phyloP scores from a whole-genome alignment of 2,113 vertebrate species.

The Dermatemys mawii region DNA sequence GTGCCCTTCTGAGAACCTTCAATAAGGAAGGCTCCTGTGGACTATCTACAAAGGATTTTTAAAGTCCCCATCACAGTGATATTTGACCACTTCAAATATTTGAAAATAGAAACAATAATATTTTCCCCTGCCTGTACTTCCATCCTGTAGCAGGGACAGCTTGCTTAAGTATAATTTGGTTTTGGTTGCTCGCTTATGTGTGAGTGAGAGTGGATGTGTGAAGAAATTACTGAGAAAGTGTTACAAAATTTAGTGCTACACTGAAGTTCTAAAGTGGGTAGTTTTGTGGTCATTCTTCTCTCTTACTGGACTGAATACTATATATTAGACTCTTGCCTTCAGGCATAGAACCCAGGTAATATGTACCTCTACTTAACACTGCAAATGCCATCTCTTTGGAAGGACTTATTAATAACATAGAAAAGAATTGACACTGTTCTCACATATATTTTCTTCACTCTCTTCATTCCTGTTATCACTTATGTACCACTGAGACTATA shows the following conservation, averaged over 20 bases:
- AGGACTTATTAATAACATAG: slow-evolving; percentile 3
- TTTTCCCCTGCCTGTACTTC: neutral
- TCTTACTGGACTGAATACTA: slow-evolving; percentile 8
- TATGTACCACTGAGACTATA: neutral
- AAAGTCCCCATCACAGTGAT: neutral
- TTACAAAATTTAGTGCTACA: neutral
- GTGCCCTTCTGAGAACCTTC: neutral
- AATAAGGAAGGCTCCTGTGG: neutral
- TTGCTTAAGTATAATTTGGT: neutral
- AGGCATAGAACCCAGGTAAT: slow-evolving; percentile 24
- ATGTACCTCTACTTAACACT: slow-evolving; percentile 46
- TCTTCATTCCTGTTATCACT: neutral
- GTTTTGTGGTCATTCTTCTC: slow-evolving; percentile 18
- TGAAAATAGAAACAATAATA: neutral
- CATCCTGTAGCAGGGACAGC: neutral
- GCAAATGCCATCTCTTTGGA: slow-evolving; percentile 39
- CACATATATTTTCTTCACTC: neutral
- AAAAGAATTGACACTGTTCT: slow-evolving; percentile 13
- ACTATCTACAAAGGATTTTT: neutral
- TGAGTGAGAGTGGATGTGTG: neutral
- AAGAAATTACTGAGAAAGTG: neutral
- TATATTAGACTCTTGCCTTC: slow-evolving; percentile 44
- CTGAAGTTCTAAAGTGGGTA: slow-evolving; percentile 1
- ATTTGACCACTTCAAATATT: neutral
- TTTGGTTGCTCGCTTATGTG: neutral